Evolutionary conservation across 2,888 invertebrate genomes (phyloP).

Genomic region (Plebejus melissa): DNA sequence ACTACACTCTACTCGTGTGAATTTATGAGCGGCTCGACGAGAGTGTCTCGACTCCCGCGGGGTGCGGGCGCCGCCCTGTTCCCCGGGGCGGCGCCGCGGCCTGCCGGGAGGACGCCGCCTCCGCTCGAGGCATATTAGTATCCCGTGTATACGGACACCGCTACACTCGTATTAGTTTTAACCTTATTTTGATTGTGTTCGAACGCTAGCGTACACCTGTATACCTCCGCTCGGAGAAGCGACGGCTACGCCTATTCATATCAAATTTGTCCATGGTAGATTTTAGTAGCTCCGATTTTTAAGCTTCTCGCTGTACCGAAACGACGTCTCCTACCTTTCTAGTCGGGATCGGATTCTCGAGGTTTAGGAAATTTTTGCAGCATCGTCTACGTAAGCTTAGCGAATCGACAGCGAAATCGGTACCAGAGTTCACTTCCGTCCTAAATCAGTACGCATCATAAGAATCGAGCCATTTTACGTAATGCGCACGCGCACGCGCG

Average conservation of each 20-base stretch:
- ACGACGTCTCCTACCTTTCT: constrained; percentile 59
- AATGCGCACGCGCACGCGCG: constrained; percentile 71
- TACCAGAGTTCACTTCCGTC: constrained; percentile 79
- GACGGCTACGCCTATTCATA: constrained; percentile 76
- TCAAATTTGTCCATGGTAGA: constrained; percentile 77
- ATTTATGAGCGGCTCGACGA: constrained; percentile 51
- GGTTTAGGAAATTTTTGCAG: constrained; percentile 72
- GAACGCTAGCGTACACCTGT: constrained; percentile 66
- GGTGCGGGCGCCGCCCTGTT: constrained; percentile 70
- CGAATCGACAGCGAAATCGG: constrained; percentile 76
- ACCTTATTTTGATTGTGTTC: constrained; percentile 56
- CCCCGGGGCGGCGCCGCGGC: constrained; percentile 59
- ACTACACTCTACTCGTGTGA: constrained; percentile 68
- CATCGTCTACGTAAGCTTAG: constrained; percentile 75
- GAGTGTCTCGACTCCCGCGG: constrained; percentile 38
- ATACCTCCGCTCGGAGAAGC: constrained; percentile 66
- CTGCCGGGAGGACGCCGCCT: constrained; percentile 40
- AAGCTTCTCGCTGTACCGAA: constrained; percentile 72
- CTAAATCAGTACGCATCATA: constrained; percentile 78
- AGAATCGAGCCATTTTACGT: constrained; percentile 79
- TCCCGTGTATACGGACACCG: constrained; percentile 44
- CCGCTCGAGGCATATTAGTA: constrained; percentile 42
- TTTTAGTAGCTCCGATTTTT: constrained; percentile 75
- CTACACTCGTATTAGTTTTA: constrained; percentile 48
- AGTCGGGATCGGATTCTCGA: constrained; percentile 59